A percentile compares a stretch with the other conserved stretches of the same genome.
phyloP scores from a whole-genome alignment of 2,888 invertebrate species.

The Drosophila phalerata region DNA sequence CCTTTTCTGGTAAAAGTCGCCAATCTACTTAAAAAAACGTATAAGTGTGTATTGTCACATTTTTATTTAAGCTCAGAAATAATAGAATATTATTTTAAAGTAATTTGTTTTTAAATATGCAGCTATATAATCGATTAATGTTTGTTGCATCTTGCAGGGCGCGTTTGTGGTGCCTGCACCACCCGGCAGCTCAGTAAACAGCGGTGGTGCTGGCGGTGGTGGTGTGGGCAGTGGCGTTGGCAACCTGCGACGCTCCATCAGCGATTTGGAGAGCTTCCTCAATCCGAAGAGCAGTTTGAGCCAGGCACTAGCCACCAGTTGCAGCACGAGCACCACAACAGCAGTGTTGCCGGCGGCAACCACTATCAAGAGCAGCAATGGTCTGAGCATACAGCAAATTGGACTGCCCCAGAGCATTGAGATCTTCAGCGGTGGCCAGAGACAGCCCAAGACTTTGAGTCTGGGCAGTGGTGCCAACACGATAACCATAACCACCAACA shows the following conservation, averaged over 20 bases:
- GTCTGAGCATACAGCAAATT: slow-evolving; percentile 80
- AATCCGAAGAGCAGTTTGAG: slow-evolving; percentile 80
- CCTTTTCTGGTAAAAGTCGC: too few relatives aligned
- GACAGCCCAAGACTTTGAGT: slow-evolving; percentile 79
- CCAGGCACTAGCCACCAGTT: slow-evolving; percentile 60
- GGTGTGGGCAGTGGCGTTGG: slow-evolving; percentile 25
- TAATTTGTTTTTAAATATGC: too few relatives aligned
- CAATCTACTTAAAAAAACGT: too few relatives aligned
- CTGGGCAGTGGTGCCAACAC: slow-evolving; percentile 78
- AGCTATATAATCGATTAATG: background rate
- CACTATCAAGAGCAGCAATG: slow-evolving; percentile 73
- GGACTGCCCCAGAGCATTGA: slow-evolving; percentile 83
- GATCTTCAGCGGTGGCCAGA: slow-evolving; percentile 74
- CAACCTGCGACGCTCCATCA: slow-evolving; percentile 81
- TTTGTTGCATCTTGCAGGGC: slow-evolving; percentile 73
- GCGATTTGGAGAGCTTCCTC: slow-evolving; percentile 85
- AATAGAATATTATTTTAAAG: too few relatives aligned
- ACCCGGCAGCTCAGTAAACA: slow-evolving; percentile 74
- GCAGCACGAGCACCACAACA: slow-evolving; percentile 75
- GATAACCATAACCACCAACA: slow-evolving; percentile 77
- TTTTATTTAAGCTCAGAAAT: too few relatives aligned
- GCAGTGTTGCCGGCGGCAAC: slow-evolving; percentile 77
- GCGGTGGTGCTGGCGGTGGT: background rate
- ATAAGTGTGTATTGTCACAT: too few relatives aligned
- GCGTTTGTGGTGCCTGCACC: slow-evolving; percentile 86